Percentiles rank a stretch among this genome's conserved stretches.
phyloP scores from a whole-genome alignment of 2,888 invertebrate genomes.

The Dasypogon diadema region DNA sequence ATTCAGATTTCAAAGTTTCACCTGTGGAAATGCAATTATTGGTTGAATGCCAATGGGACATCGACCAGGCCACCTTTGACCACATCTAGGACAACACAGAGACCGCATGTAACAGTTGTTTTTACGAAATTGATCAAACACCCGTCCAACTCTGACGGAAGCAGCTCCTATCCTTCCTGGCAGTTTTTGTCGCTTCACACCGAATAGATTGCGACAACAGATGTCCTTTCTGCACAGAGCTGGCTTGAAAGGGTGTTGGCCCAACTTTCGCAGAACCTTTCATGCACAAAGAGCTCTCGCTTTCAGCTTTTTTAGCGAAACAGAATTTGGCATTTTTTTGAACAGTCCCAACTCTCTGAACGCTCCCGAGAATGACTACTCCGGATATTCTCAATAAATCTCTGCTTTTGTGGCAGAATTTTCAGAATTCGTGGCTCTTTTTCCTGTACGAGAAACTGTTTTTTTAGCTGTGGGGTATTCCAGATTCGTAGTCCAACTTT shows the following conservation, averaged over 20 bases:
- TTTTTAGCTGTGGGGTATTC: background rate
- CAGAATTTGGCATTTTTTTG: background rate
- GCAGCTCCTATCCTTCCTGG: background rate
- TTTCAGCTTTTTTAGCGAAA: background rate
- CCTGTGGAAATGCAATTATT: conserved; percentile 40
- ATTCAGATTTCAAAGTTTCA: conserved; percentile 5
- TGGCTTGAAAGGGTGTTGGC: conserved; percentile 3
- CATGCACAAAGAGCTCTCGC: too few species aligned
- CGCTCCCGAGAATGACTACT: background rate
- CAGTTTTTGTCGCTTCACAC: background rate
- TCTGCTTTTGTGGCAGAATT: conserved; percentile 1
- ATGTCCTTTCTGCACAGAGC: conserved; percentile 19
- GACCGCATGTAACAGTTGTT: background rate
- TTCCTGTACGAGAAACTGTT: background rate
- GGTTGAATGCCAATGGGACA: conserved; percentile 36
- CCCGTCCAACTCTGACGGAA: background rate
- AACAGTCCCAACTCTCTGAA: background rate
- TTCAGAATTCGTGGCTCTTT: background rate
- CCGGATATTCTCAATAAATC: conserved; percentile 29
- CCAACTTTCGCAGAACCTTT: background rate
- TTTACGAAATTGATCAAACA: conserved; percentile 1
- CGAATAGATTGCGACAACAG: conserved; percentile 12
- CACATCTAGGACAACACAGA: background rate
- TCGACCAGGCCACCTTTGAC: background rate
- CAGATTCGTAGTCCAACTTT: too few species aligned